phyloP scores from a whole-genome alignment of 2,888 invertebrate genomes.

The Heteromyza rotundicornis region DNA sequence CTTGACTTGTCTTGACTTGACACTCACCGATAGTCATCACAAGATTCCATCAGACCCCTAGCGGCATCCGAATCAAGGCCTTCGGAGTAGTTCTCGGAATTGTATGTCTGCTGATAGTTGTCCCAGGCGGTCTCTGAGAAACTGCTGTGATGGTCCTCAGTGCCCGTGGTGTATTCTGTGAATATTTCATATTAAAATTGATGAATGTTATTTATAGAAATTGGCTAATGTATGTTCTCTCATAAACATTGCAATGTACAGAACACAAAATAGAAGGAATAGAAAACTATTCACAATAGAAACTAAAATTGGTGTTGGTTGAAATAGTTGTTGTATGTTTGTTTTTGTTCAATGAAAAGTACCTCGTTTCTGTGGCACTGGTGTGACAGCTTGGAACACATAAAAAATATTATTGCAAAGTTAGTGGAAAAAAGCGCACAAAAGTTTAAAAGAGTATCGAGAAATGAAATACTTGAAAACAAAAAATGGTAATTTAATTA shows the following conservation, averaged over 20 bases:
- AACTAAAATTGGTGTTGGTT: too few species aligned
- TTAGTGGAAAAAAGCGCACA: slow-evolving; percentile 4
- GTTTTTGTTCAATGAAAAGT: slow-evolving; percentile 33
- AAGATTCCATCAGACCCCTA: slow-evolving; percentile 81
- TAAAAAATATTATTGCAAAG: slow-evolving; percentile 31
- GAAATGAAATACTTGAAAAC: neutral
- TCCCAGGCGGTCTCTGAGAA: slow-evolving; percentile 95
- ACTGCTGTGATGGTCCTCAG: slow-evolving; percentile 76
- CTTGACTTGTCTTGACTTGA: too few species aligned
- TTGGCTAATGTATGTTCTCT: too few species aligned
- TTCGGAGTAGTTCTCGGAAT: slow-evolving; percentile 90
- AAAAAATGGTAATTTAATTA: slow-evolving; percentile 6
- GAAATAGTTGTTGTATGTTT: too few species aligned
- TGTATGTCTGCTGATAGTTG: slow-evolving; percentile 93
- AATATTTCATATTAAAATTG: neutral
- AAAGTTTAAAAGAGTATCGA: too few species aligned
- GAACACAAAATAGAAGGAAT: too few species aligned
- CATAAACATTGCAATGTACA: too few species aligned
- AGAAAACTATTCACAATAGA: too few species aligned
- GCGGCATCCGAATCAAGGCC: slow-evolving; percentile 84
- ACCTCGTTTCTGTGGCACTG: slow-evolving; percentile 56
- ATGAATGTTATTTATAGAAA: slow-evolving; percentile 26
- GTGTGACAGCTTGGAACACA: slow-evolving; percentile 59
- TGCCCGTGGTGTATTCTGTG: slow-evolving; percentile 69
- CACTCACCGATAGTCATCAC: slow-evolving; percentile 80